Percentiles rank a stretch among this genome's conserved stretches.
Conservation (phyloP, 1,140 invertebrate genomes). For the Hyles vespertilio region DNA sequence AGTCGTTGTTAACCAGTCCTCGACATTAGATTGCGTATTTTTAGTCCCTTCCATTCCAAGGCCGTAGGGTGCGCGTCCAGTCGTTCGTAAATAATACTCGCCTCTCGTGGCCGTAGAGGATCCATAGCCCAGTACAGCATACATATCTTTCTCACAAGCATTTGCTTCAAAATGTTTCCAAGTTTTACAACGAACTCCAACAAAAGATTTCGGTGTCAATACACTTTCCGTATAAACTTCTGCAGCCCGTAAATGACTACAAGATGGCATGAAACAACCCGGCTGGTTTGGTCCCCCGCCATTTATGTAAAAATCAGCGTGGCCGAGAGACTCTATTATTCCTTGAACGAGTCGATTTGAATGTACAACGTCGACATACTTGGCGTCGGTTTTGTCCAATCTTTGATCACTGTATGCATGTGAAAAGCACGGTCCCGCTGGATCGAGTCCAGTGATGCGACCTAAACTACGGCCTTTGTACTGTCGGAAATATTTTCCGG, state of each 20-base stretch:
- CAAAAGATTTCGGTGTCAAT: constrained; percentile 71
- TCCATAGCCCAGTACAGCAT: constrained; percentile 75
- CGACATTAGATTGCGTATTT: constrained; percentile 22
- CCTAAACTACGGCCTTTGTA: constrained; percentile 55
- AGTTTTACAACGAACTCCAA: constrained; percentile 65
- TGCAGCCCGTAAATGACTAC: constrained; percentile 79
- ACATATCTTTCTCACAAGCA: constrained; percentile 56
- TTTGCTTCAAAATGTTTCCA: constrained; percentile 72
- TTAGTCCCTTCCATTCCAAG: constrained; percentile 59
- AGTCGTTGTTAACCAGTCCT: constrained; percentile 24
- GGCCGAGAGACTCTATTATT: constrained; percentile 76
- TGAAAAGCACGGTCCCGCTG: constrained; percentile 76
- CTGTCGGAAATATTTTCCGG: constrained; percentile 76
- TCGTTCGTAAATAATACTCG: constrained; percentile 76
- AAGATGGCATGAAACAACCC: constrained; percentile 78
- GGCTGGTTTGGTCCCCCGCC: constrained; percentile 81
- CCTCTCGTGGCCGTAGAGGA: constrained; percentile 66
- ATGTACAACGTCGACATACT: constrained; percentile 81
- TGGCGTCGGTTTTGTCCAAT: constrained; percentile 78
- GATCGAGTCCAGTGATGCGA: constrained; percentile 76
- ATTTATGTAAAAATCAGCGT: constrained; percentile 81
- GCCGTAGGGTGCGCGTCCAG: constrained; percentile 72
- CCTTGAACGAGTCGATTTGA: constrained; percentile 78
- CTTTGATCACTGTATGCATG: constrained; percentile 65
- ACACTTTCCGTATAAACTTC: constrained; percentile 78